A percentile compares a stretch with the other conserved stretches of the same genome.
phyloP scores from a whole-genome alignment of 2,113 vertebrate species.

The Abramis brama region DNA sequence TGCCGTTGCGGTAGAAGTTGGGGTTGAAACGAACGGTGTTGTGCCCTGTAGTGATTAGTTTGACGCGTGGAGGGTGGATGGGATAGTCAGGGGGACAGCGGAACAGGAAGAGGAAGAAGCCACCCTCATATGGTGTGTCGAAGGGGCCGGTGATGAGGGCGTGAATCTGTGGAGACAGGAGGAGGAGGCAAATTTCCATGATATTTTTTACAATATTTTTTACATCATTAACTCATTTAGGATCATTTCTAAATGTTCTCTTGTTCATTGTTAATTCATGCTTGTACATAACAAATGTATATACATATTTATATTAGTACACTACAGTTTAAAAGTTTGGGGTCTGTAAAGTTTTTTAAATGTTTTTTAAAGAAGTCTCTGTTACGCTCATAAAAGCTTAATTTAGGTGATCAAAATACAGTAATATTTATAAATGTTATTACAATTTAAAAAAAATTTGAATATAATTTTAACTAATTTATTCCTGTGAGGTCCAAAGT shows the following conservation, averaged over 20 bases:
- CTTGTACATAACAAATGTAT: neutral
- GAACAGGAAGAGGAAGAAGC: slow-evolving; percentile 99
- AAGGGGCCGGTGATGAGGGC: slow-evolving; percentile 98
- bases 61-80: slow-evolving; percentile 96
- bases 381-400: neutral
- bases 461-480: neutral
- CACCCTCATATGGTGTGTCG: slow-evolving; percentile 98
- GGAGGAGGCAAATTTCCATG: neutral
- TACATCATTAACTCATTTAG: neutral
- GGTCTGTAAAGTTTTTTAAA: neutral
- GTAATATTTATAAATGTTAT: neutral
- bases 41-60: slow-evolving; percentile 97
- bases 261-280: neutral
- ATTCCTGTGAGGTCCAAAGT: neutral
- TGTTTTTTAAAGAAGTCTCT: neutral
- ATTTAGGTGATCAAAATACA: neutral
- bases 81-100: slow-evolving; percentile 99
- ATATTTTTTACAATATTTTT: neutral
- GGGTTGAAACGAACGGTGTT: slow-evolving; percentile 99
- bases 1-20: slow-evolving; percentile 99
- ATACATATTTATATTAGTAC: neutral
- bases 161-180: slow-evolving; percentile 85
- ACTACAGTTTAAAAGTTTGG: neutral
- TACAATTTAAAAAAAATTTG: neutral
- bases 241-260: neutral